Base-by-base conservation (phyloP, 1,140 invertebrate genomes). In the Ectropis grisescens region DNA sequence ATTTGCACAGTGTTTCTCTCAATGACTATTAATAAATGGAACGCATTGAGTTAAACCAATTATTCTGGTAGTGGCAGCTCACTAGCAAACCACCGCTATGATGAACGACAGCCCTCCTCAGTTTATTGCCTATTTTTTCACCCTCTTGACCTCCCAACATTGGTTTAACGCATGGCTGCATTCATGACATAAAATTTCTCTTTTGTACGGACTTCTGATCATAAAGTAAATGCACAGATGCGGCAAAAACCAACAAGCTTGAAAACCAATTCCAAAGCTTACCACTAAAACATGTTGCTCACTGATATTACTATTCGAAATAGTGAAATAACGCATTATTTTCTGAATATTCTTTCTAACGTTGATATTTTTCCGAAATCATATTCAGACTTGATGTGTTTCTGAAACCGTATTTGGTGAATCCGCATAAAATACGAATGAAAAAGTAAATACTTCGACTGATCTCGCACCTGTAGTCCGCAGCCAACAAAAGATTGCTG, bases 401-500 rank as follows among this genome's bases (percentile, higher is more conserved):
- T 5, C 19, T 22, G 9, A n/a, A n/a, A n/a, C n/a, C n/a, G n/a
- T n/a, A n/a, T n/a, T n/a, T n/a, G n/a, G n/a, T n/a, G n/a, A 22
- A 22, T 9, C 19, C 19, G 19, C 19, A 22, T 5, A 22, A 22
- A 9, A 9, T 5, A 22, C 47, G 59, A 58, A 64, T 58, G 54
- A 61, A 65, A 69, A 66, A 64, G 50, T 41, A 67, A 67, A 62
- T 53, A 65, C 44, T 44, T 40, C 32, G 28, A 29, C 36, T 41
- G 29, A 47, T 16, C 32, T 42, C 54, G 48, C 67, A 75, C 70
- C 70, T 75, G 70, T 67, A 57, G 56, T 52, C 54, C 37, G 43
- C 51, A 56, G 49, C n/a, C n/a, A 62, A 71, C 59, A 75, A 70
- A 61, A 36, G 50, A 69, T 53, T 54, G 55, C 65, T 66, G 65